Percentiles rank a stretch among this genome's conserved stretches.
Conservation (phyloP, 2,888 invertebrate genomes). For the Spicauda simplicius region DNA sequence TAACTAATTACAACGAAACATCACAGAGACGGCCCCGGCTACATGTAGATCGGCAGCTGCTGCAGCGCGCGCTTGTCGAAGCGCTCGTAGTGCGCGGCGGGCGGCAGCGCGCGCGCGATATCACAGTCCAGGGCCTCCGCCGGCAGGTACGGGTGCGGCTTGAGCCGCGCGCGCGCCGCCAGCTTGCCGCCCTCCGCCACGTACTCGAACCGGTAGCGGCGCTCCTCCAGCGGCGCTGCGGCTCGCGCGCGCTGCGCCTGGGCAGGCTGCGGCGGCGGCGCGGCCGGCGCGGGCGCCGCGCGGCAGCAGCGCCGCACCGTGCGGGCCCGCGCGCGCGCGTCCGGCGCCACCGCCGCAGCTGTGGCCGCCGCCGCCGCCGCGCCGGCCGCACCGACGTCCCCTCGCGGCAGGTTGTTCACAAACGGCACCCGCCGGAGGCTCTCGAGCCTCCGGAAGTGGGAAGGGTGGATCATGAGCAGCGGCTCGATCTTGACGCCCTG, state of each 20-base stretch:
- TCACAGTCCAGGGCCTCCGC: conserved; percentile 66
- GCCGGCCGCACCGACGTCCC: conserved; percentile 75
- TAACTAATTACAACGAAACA: conserved; percentile 76
- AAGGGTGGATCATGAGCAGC: conserved; percentile 95
- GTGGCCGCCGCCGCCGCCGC: conserved; percentile 53
- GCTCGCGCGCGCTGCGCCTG: conserved; percentile 62
- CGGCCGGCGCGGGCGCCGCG: conserved; percentile 50
- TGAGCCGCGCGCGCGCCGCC: conserved; percentile 50
- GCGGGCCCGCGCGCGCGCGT: conserved; percentile 46
- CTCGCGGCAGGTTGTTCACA: conserved; percentile 91
- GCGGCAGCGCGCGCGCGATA: conserved; percentile 73
- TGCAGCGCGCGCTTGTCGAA: conserved; percentile 81
- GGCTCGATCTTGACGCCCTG: conserved; percentile 93
- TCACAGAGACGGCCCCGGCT: conserved; percentile 73
- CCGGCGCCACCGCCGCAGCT: conserved; percentile 38
- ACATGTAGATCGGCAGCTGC: conserved; percentile 83
- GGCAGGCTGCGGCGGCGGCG: conserved; percentile 57
- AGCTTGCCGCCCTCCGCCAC: conserved; percentile 48
- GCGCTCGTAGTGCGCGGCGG: conserved; percentile 73
- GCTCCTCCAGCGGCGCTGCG: conserved; percentile 60
- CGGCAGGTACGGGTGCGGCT: conserved; percentile 57
- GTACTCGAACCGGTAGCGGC: conserved; percentile 75
- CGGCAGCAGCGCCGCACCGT: conserved; percentile 17
- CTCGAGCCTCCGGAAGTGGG: conserved; percentile 94
- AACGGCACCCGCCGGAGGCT: conserved; percentile 92